Base-by-base conservation (phyloP, 1,140 invertebrate species). In the Hormaphis cornu region DNA sequence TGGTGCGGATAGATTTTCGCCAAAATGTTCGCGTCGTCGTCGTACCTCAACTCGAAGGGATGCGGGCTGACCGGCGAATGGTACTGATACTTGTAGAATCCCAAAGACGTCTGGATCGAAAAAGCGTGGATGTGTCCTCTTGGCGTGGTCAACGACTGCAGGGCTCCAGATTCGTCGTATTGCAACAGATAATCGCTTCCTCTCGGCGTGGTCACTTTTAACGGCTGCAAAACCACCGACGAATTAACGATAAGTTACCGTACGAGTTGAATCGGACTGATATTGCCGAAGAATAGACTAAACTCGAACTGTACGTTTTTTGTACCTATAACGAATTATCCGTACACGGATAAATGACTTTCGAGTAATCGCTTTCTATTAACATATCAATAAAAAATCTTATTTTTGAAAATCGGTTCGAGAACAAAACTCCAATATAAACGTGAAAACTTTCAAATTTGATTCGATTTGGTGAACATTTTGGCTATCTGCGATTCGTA, bases 91-190 rank as follows among this genome's bases (percentile, higher is more conserved):
- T 93, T 93, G 77, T 93, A 94, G 77, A 91, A 93, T 20, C 94
- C 93, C 2, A 97, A 80, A 0, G 92, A 93, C 0, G 92, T 93
- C 78, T 96, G 91, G 7, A 94, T 81, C 1, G 89, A 89, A 77
- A 97, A 97, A 0, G 89, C 87, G 75, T 97, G 94, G 54, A 93
- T 93, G 72, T 94, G 92, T 18, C 93, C 91, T 70, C 91, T 82
- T 0, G 95, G 95, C 4, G 93, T 97, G 1, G 91, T 95, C 10
- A 97, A 77, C 4, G 90, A 89, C 74, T 93, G 88, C 3, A 97
- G 80, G 10, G 94, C 92, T 16, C 94, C 93, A 10, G 90, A 88
- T 72, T 91, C 87, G 75, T 97, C 94, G 74, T 96, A 95, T 74
- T 95, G 90, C 5, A 97, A 79, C 0, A 93, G 81, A 78, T 96